Conservation (phyloP, 1,140 invertebrate genomes). For the Drosophila eugracilis region DNA sequence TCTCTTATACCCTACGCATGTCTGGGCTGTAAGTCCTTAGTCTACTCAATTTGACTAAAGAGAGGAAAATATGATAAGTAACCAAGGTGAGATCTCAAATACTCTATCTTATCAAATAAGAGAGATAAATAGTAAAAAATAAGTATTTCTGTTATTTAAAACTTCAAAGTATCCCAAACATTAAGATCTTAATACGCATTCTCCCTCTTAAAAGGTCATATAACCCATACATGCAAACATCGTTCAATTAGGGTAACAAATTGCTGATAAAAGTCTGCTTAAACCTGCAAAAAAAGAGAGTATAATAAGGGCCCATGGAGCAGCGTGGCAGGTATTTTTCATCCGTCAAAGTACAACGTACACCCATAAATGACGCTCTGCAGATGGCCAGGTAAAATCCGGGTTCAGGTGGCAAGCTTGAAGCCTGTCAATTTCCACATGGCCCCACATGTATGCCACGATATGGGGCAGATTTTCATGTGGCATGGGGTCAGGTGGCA, state of each 20-base stretch:
- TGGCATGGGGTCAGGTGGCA: slow-evolving; percentile 13
- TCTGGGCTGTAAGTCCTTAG: slow-evolving; percentile 15
- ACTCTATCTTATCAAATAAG: not conserved
- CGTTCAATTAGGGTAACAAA: slow-evolving; percentile 1
- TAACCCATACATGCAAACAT: not conserved
- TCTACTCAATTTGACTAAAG: slow-evolving; percentile 59
- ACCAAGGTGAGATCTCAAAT: not conserved
- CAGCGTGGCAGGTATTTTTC: slow-evolving; percentile 34
- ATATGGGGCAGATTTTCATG: slow-evolving; percentile 2
- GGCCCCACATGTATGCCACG: slow-evolving; percentile 32
- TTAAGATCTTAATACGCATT: not conserved
- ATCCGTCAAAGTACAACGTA: slow-evolving; percentile 23
- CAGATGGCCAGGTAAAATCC: slow-evolving; percentile 31
- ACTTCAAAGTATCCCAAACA: no score
- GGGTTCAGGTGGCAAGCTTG: slow-evolving; percentile 26
- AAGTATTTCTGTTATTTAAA: no score
- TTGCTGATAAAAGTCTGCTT: not conserved
- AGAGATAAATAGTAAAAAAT: no score
- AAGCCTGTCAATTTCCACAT: slow-evolving; percentile 47
- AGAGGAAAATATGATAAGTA: slow-evolving; percentile 38
- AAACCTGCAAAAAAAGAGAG: not conserved
- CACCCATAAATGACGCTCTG: slow-evolving; percentile 27
- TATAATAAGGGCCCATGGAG: slow-evolving; percentile 28
- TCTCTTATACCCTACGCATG: slow-evolving; percentile 23
- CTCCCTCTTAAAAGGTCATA: not conserved